These are phyloP conservation scores for Eurosta solidaginis DNA, from an alignment of 1,140 invertebrate genomes.

Conservation along the genomic window DNA sequence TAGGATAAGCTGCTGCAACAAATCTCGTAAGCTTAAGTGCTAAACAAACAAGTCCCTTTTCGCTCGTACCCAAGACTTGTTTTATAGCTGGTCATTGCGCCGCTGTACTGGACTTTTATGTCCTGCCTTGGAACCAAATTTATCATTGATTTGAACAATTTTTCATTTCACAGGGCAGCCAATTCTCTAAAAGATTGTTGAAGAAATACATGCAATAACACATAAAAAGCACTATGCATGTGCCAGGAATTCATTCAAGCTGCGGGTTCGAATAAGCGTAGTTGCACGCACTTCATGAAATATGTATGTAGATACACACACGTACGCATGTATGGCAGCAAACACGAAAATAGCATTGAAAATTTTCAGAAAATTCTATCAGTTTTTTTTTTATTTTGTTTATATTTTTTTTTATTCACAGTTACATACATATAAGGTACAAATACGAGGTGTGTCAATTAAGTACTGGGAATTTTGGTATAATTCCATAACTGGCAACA, in stretches of 20 bases:
- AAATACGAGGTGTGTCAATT: no score
- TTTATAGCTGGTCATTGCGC: conserved; percentile 30
- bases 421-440: no score
- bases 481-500: no score
- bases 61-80: background rate
- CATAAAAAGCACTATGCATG: background rate
- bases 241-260: background rate
- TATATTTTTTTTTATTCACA: no score
- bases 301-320: background rate
- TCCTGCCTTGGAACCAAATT: conserved; percentile 45
- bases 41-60: conserved; percentile 39
- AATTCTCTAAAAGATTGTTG: background rate
- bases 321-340: background rate
- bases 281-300: background rate
- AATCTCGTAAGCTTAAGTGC: conserved; percentile 34
- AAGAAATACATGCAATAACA: background rate
- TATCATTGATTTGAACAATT: conserved; percentile 51
- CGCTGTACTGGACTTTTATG: conserved; percentile 34
- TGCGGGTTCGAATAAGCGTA: background rate
- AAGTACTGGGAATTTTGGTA: no score
- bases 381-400: no score
- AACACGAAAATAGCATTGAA: background rate
- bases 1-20: conserved; percentile 16
- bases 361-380: no score
- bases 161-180: conserved; percentile 40